Evolutionary conservation across 2,888 invertebrate genomes (phyloP).

Genomic region (Apantesis nais): DNA sequence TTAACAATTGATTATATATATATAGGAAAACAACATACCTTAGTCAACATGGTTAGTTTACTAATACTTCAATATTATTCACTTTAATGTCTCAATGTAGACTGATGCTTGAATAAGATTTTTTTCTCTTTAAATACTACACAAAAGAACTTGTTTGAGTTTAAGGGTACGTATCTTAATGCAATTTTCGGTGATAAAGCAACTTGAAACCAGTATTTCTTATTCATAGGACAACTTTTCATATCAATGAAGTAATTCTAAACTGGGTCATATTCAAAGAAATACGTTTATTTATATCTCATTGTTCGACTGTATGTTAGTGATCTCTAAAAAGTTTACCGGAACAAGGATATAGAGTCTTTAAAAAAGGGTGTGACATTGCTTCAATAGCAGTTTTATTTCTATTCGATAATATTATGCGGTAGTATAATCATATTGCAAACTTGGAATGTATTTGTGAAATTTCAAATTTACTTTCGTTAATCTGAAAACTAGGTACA

Average conservation of each 20-base stretch:
- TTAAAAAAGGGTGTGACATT: background rate
- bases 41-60: background rate
- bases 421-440: no score
- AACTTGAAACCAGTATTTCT: background rate
- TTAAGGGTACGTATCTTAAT: background rate
- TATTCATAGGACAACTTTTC: background rate
- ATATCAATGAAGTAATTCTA: background rate
- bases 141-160: background rate
- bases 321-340: background rate
- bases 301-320: background rate
- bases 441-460: no score
- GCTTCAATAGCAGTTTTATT: background rate
- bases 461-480: no score
- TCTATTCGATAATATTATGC: background rate
- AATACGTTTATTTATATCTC: background rate
- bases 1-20: background rate
- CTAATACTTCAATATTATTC: background rate
- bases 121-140: slow-evolving; percentile 3
- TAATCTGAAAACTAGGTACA: no score
- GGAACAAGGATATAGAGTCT: background rate
- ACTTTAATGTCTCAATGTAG: background rate
- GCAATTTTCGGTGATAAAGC: background rate
- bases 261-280: background rate
- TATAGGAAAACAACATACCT: background rate
- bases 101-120: background rate